A percentile compares a stretch with the other conserved stretches of the same genome.
Conservation (phyloP, 2,113 vertebrate species). For the Gadus chalcogrammus region DNA sequence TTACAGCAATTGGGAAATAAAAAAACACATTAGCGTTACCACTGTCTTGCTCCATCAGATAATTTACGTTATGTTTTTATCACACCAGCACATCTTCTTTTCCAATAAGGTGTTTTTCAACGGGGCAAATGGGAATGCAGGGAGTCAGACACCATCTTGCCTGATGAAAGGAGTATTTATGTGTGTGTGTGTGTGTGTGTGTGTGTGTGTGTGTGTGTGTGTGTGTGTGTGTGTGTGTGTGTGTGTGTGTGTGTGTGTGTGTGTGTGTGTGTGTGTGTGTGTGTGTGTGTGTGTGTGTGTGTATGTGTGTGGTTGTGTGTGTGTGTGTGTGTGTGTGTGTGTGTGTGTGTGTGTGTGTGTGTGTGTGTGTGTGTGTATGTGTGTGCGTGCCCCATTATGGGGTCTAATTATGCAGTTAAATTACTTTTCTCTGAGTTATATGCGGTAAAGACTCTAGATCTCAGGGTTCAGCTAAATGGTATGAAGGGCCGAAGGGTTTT, state of each 20-base stretch:
- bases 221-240: no score
- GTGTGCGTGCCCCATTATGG: background rate
- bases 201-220: background rate
- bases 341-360: background rate
- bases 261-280: no score
- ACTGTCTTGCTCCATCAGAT: background rate
- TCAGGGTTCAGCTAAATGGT: background rate
- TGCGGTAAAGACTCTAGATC: background rate
- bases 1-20: background rate
- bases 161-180: background rate
- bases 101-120: constrained; percentile 7
- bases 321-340: no score
- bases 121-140: background rate
- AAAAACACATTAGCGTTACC: background rate
- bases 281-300: background rate
- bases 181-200: background rate
- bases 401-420: background rate
- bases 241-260: background rate
- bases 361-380: background rate
- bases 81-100: background rate
- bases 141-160: constrained; percentile 8
- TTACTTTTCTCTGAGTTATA: background rate
- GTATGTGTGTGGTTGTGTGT: background rate
- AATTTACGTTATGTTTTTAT: background rate
- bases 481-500: background rate